Evolutionary conservation across 1,140 invertebrate genomes (phyloP).

Genomic region (Diachasmimorpha longicaudata): DNA sequence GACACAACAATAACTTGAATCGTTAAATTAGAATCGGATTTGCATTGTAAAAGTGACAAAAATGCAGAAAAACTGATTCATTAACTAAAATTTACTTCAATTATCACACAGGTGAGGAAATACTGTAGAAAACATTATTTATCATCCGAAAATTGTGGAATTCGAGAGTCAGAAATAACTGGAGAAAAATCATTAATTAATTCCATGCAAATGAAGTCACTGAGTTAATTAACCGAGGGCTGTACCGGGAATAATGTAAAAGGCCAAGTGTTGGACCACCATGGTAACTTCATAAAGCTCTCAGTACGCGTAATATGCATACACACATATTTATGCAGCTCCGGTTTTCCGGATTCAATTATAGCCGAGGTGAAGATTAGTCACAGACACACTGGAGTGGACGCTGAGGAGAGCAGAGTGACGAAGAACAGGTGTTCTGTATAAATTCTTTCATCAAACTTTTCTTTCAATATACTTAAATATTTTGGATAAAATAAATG

Average conservation of each 20-base stretch:
- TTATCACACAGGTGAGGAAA: no score
- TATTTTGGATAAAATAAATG: no score
- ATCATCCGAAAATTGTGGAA: no score
- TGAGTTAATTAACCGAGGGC: not conserved
- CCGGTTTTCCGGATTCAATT: slow-evolving; percentile 4
- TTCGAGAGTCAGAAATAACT: no score
- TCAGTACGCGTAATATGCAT: not conserved
- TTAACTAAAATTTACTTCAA: no score
- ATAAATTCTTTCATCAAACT: no score
- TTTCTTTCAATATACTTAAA: no score
- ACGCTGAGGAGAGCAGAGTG: not conserved
- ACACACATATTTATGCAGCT: not conserved
- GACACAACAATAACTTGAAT: no score
- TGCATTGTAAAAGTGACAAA: no score
- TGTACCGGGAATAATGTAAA: not conserved
- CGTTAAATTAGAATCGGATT: no score
- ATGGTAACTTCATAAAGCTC: not conserved
- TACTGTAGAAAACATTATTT: no score
- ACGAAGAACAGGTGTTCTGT: not conserved
- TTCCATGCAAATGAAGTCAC: not conserved
- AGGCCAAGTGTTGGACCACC: not conserved
- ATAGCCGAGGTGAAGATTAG: not conserved
- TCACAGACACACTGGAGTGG: not conserved
- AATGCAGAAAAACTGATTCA: no score
- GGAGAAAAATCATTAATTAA: not conserved